Percentiles rank a stretch among this genome's conserved stretches.
phyloP scores from a whole-genome alignment of 2,113 vertebrate species.

The Perognathus longimembris region DNA sequence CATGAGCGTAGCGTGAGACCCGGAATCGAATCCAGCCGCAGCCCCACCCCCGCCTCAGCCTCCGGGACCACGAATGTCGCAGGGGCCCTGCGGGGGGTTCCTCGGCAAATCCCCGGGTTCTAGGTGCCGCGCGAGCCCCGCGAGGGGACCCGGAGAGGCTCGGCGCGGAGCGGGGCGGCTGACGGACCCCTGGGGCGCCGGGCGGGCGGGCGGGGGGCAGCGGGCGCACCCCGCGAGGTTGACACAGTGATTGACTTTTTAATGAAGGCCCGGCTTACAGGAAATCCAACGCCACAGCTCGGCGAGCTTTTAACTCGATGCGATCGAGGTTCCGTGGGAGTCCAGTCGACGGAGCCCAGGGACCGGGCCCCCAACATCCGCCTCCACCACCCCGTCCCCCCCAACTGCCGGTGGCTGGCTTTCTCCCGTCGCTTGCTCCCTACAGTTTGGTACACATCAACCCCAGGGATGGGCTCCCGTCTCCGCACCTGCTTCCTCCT shows the following conservation, averaged over 20 bases:
- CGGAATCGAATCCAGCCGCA: fast-evolving
- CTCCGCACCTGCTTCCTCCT: too few species aligned
- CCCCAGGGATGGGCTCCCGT: not conserved
- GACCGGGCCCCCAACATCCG: not conserved
- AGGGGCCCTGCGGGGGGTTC: too few species aligned
- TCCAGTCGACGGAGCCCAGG: not conserved
- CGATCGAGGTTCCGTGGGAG: not conserved
- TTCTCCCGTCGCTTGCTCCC: not conserved
- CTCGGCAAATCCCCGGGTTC: fast-evolving
- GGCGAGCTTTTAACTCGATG: not conserved
- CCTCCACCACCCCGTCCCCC: not conserved
- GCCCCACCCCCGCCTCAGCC: too few species aligned
- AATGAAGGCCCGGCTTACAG: not conserved
- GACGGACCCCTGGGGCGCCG: not conserved
- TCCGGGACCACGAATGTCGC: too few species aligned
- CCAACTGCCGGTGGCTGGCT: not conserved
- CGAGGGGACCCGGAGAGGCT: not conserved
- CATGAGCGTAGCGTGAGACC: not conserved
- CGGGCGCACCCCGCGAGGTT: not conserved
- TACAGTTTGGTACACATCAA: not conserved
- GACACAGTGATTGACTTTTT: not conserved
- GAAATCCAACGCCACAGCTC: not conserved
- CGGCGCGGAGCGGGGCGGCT: fast-evolving
- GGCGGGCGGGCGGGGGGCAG: fast-evolving
- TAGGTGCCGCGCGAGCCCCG: too few species aligned